These are phyloP conservation scores for Melanaphis sacchari DNA, from an alignment of 1,140 invertebrate genomes.

Conservation along the genomic window DNA sequence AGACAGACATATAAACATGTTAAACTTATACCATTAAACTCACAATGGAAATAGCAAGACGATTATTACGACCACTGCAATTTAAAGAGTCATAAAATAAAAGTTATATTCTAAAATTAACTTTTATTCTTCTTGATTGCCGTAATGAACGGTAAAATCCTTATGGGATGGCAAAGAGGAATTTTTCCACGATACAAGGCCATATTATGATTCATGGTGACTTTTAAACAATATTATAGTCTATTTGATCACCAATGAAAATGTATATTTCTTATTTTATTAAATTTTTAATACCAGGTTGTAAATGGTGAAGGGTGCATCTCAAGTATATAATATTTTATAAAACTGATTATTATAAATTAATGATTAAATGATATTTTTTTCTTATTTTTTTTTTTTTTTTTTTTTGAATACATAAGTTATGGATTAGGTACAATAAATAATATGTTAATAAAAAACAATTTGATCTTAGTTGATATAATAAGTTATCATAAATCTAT, in stretches of 20 bases:
- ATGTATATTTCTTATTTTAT: neutral
- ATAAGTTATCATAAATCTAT: neutral
- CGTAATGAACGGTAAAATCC: neutral
- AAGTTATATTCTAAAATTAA: neutral
- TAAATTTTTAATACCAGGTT: neutral
- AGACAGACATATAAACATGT: neutral
- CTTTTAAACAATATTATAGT: neutral
- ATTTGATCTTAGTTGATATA: neutral
- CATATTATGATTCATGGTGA: neutral
- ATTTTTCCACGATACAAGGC: neutral
- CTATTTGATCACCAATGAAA: neutral
- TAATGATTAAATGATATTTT: neutral
- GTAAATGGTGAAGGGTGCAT: neutral
- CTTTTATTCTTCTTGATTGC: neutral
- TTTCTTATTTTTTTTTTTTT: too few species aligned
- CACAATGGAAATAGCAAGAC: neutral
- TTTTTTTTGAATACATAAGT: neutral
- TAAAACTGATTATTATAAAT: neutral
- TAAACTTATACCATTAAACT: neutral
- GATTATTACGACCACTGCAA: neutral
- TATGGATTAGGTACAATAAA: neutral
- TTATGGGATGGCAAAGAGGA: neutral
- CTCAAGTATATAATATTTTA: neutral
- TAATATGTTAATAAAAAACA: neutral
- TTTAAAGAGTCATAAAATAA: slow-evolving; percentile 19